Evolutionary conservation across 1,140 invertebrate genomes (phyloP), one percentile per base, ranked within the genome.

Genomic region (Batillaria attramentaria): DNA sequence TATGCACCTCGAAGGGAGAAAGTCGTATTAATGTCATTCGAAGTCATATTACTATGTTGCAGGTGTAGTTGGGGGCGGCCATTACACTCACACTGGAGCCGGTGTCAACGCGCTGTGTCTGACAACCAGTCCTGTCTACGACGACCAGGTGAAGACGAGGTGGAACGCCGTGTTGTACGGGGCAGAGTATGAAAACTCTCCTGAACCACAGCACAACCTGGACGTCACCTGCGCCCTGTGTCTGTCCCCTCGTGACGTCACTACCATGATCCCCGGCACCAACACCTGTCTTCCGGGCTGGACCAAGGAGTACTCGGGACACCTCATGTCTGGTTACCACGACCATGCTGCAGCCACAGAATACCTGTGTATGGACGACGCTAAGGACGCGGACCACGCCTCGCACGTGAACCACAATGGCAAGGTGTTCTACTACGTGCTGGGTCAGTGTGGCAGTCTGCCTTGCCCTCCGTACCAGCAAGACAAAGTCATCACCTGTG

Each of bases 191-290:
- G 57, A 62, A 62, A 31, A 28, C 10, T 16, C 57, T 1, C 1
- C n/a, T n/a, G n/a, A 8, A 8, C 3, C 57, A 62, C 10, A 62
- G 57, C 10, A 62, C 13, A 10, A 62, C 57, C 6, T 4, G 8
- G 57, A 16, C 6, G 10, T n/a, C 10, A 31, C 33, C n/a, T 62
- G 57, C 24, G 4, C 57, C 24, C n/a, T 62, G 13, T 62, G 57
- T 10, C 33, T 62, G 3, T 24, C 2, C 2, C n/a, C 1, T 2
- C 3, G 24, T 31, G 3, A 0, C 10, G 8, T 24, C 24, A 69
- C 28, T 24, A 69, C 82, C 6, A 87, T 85, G 82, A 79, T 86
- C 41, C 86, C 84, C 1, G 85, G 77, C 1, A 75, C 79, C 50
- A 77, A 80, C 24, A 31, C 37, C 2, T 86, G 85, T 65, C 81